Evolutionary conservation across 2,797 vertebrate species (phyloP), one percentile per base, ranked within the genome.

Genomic region (Melopsittacus undulatus): DNA sequence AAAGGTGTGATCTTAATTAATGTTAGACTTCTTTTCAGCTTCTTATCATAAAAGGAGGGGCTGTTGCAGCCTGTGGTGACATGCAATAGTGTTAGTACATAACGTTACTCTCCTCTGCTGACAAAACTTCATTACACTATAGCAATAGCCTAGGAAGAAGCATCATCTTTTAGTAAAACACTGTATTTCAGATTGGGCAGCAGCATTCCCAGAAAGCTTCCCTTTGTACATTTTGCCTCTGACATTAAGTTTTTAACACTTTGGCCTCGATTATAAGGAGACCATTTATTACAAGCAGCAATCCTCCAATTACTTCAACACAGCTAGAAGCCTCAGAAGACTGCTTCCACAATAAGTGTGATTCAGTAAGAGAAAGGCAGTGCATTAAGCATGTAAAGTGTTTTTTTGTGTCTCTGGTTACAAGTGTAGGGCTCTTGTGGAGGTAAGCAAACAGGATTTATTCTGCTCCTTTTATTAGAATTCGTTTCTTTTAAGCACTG

Each of bases 361-460:
- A 92, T 85, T 90, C 73, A 83, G n/a, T 87, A 94, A 95, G 73
- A 92, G 92, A 89, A 87, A 70, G 93, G 81, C 85, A 38, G 21
- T 43, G 80, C 42, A 62, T 80, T 94, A 89, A 90, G 67, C 59
- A 81, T 61, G 46, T 78, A 87, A 96, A 83, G 64, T 82, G 87
- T 91, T 92, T 92, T 92, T 83, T 40, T 42, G 17, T 96, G 93
- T 97, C 70, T 95, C 77, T 63, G 72, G 69, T 96, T 95, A 91
- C 94, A 93, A 75, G 86, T 64, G 30, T 67, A 92, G 45, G 82
- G 57, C 86, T 97, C 79, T 96, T 92, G 74, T 86, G 93, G 87
- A 97, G 95, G 75, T 91, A 95, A 96, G 87, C n/a, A 75, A 97
- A 84, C 81, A 96, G 94, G 95, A 97, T 76, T 93, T 94, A 97